Conservation (phyloP, 2,113 vertebrate genomes). For the Daphoenositta chrysoptera region DNA sequence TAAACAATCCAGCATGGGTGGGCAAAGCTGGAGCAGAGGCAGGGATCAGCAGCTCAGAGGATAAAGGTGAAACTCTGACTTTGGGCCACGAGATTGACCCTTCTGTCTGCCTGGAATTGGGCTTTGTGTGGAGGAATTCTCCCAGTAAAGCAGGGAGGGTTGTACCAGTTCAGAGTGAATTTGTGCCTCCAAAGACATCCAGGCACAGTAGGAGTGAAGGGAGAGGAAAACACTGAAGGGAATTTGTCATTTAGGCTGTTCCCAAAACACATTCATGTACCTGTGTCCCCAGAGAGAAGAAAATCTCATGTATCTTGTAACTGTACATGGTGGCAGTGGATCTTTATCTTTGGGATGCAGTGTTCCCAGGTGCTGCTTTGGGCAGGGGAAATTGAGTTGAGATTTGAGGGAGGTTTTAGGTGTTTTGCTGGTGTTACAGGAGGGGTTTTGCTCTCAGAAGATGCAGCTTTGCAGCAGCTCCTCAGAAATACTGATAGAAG, state of each 20-base stretch:
- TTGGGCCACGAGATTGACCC: fast-evolving
- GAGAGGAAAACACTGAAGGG: not conserved
- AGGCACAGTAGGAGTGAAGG: not conserved
- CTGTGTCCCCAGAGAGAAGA: not conserved
- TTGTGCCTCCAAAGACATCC: not conserved
- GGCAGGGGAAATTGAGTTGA: not conserved
- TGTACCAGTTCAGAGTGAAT: not conserved
- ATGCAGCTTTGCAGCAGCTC: not conserved
- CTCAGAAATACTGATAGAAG: not conserved
- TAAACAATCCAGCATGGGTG: not conserved
- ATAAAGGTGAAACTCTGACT: not conserved
- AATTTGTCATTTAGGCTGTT: not conserved
- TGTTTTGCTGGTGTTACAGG: not conserved
- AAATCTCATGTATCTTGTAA: not conserved
- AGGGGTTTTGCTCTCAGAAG: not conserved
- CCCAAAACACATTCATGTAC: not conserved
- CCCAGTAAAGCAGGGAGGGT: not conserved
- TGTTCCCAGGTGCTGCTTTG: not conserved
- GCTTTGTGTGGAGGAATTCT: not conserved
- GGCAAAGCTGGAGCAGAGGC: not conserved
- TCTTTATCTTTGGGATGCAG: not conserved
- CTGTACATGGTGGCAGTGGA: not conserved
- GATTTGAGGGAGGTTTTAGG: not conserved
- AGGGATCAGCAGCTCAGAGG: not conserved
- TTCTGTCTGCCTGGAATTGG: not conserved